Evolutionary conservation across 2,113 vertebrate genomes (phyloP).

Genomic region (Aptenodytes forsteri): DNA sequence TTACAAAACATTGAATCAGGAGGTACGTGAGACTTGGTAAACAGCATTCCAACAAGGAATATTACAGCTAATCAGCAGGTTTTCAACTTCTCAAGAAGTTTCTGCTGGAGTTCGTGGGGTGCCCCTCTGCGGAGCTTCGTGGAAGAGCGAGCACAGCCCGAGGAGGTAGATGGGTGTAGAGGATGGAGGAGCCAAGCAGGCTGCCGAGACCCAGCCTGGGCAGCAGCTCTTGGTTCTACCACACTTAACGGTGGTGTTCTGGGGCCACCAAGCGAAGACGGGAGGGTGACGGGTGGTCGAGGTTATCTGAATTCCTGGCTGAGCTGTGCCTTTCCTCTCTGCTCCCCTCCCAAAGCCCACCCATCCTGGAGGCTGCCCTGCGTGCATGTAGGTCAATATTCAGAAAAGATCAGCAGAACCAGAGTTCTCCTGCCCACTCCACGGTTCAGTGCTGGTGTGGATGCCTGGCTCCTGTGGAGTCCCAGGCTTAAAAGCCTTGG

Average conservation of each 20-base stretch:
- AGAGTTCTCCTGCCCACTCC: accelerated
- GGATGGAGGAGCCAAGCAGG: background rate
- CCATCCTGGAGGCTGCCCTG: background rate
- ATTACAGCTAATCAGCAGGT: constrained; percentile 50
- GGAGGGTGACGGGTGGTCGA: background rate
- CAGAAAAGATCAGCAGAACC: background rate
- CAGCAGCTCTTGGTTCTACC: background rate
- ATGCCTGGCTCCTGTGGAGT: background rate
- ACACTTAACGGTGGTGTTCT: background rate
- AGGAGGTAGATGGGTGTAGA: background rate
- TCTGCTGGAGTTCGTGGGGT: background rate
- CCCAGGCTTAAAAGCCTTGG: background rate
- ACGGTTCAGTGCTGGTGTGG: accelerated
- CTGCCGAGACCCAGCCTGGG: background rate
- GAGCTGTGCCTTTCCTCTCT: background rate
- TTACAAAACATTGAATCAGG: constrained; percentile 78
- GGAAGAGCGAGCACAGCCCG: background rate
- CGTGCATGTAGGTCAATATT: background rate
- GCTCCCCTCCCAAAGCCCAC: background rate
- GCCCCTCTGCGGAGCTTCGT: background rate
- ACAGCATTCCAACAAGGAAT: constrained; percentile 49
- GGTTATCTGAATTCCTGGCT: background rate
- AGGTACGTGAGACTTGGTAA: constrained; percentile 68
- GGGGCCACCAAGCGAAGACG: accelerated
- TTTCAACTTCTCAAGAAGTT: constrained; percentile 53